These are phyloP conservation scores for Oreochromis grahami DNA, from an alignment of 2,797 vertebrate species.

Conservation along the genomic window DNA sequence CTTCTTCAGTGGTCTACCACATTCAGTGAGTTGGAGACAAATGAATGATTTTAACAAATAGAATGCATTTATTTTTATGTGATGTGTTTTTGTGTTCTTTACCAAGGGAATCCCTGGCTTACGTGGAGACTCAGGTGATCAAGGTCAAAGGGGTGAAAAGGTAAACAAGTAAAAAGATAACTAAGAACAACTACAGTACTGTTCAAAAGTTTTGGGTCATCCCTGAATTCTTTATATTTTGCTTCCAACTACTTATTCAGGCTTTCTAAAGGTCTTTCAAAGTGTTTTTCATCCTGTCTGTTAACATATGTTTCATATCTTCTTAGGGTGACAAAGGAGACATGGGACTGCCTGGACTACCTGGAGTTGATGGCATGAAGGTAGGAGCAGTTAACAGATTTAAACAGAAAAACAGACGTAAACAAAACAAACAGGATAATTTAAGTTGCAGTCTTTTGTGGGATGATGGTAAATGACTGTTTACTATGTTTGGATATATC, in stretches of 20 bases:
- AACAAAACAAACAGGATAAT: not conserved
- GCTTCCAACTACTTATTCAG: not conserved
- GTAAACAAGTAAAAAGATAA: constrained; percentile 48
- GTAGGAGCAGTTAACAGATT: constrained; percentile 15
- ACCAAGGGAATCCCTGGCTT: constrained; percentile 80
- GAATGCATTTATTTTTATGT: not conserved
- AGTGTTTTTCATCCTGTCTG: not conserved
- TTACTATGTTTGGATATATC: not conserved
- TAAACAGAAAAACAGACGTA: not conserved
- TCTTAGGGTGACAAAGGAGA: constrained; percentile 84
- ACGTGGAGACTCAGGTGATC: constrained; percentile 73
- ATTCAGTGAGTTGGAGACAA: not conserved
- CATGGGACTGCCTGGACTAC: constrained; percentile 54
- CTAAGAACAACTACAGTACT: not conserved
- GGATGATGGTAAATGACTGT: not conserved
- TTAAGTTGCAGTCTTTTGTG: not conserved
- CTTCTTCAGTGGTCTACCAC: not conserved
- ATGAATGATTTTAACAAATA: not conserved
- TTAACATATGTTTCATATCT: not conserved
- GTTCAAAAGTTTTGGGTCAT: not conserved
- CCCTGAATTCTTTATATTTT: not conserved
- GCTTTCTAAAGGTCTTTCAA: not conserved
- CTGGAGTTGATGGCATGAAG: constrained; percentile 60
- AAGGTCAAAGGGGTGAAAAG: constrained; percentile 77
- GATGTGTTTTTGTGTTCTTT: constrained; percentile 7